Base-by-base conservation (phyloP, 2,113 vertebrate genomes). In the Mugil cephalus region DNA sequence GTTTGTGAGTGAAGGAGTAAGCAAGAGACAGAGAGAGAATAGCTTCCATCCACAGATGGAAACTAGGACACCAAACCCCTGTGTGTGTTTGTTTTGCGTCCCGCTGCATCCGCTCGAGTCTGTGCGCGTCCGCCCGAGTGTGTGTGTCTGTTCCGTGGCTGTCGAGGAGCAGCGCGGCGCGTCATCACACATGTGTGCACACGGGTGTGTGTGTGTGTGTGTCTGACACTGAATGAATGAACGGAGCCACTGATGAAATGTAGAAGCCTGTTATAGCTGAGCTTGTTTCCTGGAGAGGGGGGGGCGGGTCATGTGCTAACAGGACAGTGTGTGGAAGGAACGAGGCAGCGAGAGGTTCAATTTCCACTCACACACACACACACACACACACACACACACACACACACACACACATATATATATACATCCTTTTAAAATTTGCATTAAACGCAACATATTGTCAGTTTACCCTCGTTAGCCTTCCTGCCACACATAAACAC, bases 51-150 rank as follows among this genome's bases (percentile, higher is more conserved):
- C 75, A 81, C 84, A 89, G 83, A 89, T 85, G 83, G 80, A 92
- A 92, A 89, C 70, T 90, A 91, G 91, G 91, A 91, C 91, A 92
- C 71, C 81, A 88, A 88, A 86, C 79, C 83, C 77, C 55, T 69
- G 83, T 86, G 87, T 84, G 82, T 84, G 79, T 90, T 80, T 86
- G 69, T 74, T 84, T 86, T 66, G 69, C 52, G 13, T 84, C 66
- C 70, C 80, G 68, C 83, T 78, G 86, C 75, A 84, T 88, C 63
- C 75, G 82, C 4, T 61, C 53, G 63, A 72, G 63, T 76, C 43
- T 21, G 47, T 21, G 24, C 1, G 34, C 45, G 40, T 66, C 43
- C 39, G 36, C 56, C n/a, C n/a, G 47, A 66, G 47, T 66, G 63
- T 45, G 68, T 52, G 73, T 46, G 64, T 80, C 46, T 73, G 62